Evolutionary conservation across 2,888 invertebrate genomes (phyloP).

Genomic region (Drosophila colorata): DNA sequence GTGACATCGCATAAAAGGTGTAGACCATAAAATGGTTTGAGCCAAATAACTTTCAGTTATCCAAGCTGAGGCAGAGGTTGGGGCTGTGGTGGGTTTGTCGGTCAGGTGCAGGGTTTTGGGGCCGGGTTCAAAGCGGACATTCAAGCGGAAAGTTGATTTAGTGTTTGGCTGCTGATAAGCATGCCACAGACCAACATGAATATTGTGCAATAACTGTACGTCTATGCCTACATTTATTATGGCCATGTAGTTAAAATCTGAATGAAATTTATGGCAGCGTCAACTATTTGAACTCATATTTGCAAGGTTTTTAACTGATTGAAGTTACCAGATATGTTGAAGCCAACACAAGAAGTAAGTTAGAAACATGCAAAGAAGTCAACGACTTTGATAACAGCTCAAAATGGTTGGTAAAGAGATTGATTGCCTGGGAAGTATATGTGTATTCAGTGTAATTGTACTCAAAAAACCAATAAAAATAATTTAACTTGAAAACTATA

Average conservation of each 20-base stretch:
- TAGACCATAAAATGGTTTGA: slow-evolving; percentile 52
- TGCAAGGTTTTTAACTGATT: background rate
- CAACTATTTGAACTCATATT: background rate
- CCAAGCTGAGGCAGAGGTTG: background rate
- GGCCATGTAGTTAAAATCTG: slow-evolving; percentile 5
- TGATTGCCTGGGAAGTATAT: background rate
- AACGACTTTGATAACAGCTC: background rate
- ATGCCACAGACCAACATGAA: slow-evolving; percentile 12
- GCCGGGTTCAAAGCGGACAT: slow-evolving; percentile 31
- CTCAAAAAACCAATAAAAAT: background rate
- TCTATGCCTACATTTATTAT: slow-evolving; percentile 7
- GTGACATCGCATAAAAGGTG: slow-evolving; percentile 77
- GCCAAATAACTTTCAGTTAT: slow-evolving; percentile 26
- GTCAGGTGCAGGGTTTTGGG: background rate
- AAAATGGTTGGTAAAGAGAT: background rate
- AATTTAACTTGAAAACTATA: no score
- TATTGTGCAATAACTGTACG: slow-evolving; percentile 41
- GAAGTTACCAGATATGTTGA: background rate
- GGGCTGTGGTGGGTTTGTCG: no score
- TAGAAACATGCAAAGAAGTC: background rate
- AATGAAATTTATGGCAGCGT: slow-evolving; percentile 2
- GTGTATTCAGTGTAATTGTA: background rate
- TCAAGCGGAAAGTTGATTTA: slow-evolving; percentile 73
- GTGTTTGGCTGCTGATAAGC: slow-evolving; percentile 67
- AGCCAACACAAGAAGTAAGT: background rate